Base-by-base conservation (phyloP, 2,888 invertebrate species). In the Perdita meconis region DNA sequence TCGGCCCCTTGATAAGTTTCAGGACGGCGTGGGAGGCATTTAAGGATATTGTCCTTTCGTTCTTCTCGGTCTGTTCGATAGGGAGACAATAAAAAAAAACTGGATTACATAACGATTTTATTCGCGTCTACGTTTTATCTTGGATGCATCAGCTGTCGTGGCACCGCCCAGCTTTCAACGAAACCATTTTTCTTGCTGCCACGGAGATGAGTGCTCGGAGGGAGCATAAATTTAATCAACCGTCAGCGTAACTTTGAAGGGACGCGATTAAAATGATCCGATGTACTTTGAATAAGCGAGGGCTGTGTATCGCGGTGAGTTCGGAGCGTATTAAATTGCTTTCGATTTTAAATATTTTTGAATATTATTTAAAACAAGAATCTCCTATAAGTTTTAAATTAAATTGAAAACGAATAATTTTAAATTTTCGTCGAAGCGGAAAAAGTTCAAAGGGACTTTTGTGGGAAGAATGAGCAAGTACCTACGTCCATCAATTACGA, bases 401-500 rank as follows among this genome's bases (percentile, higher is more conserved):
- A n/a, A n/a, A n/a, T n/a, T n/a, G n/a, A n/a, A n/a, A n/a, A n/a
- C n/a, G n/a, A n/a, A 30, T 4, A 30, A 30, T 30, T 30, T 16
- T 13, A 51, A 51, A 24, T 1, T 51, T 34, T 42, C 44, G 30
- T n/a, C 6, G 19, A 44, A 44, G 6, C 6, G 30, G 30, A 30
- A 47, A 19, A 47, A 6, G 1, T 22, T 19, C 30, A 16, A 12
- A 34, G n/a, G n/a, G 13, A 13, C 22, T 36, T 63, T 68, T 68
- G 13, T 12, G n/a, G 16, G 40, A 22, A 36, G 38, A 66, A 44
- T 57, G 57, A 50, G 70, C 55, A 50, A 57, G 38, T 30, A n/a
- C n/a, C n/a, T n/a, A 26, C 55, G 59, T 50, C 60, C 55, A 72
- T 78, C 67, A 80, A 84, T 83, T 69, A 74, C 68, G 51, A 56